Evolutionary conservation across 1,140 invertebrate genomes (phyloP).

Genomic region (Anoplophora glabripennis): DNA sequence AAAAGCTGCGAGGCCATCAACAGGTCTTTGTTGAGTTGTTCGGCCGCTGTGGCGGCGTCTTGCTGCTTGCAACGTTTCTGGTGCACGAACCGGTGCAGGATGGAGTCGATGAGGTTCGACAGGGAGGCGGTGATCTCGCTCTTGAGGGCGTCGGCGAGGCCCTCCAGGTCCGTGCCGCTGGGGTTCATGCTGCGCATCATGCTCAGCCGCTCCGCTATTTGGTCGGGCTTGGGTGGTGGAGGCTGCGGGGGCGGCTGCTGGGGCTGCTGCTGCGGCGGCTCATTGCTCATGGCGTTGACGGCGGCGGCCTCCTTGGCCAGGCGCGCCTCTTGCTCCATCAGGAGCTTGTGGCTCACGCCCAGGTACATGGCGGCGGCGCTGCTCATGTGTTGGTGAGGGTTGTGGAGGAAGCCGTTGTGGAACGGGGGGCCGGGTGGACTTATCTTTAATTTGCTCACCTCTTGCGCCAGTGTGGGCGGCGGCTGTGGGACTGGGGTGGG

Average conservation of each 20-base stretch:
- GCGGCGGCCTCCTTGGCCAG: conserved; percentile 65
- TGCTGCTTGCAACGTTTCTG: conserved; percentile 75
- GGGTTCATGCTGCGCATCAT: conserved; percentile 60
- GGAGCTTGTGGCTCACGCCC: conserved; percentile 67
- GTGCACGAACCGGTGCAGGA: conserved; percentile 80
- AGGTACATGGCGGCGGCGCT: conserved; percentile 74
- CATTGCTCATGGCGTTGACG: conserved; percentile 49
- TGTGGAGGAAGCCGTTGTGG: conserved; percentile 53
- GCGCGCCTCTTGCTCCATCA: conserved; percentile 72
- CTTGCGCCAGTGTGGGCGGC: conserved; percentile 62
- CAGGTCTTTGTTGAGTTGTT: conserved; percentile 79
- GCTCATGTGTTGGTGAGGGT: conserved; percentile 58
- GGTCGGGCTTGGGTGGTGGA: conserved; percentile 48
- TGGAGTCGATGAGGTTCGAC: conserved; percentile 82
- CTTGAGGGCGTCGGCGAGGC: conserved; percentile 84
- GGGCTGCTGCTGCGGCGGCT: conserved; percentile 49
- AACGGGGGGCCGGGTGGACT: conserved; percentile 53
- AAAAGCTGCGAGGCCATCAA: conserved; percentile 71
- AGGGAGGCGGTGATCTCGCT: conserved; percentile 83
- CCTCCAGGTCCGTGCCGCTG: conserved; percentile 76
- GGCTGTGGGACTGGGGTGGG: conserved; percentile 56
- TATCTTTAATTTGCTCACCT: conserved; percentile 70
- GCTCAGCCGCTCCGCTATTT: conserved; percentile 61
- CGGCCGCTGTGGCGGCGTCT: conserved; percentile 71
- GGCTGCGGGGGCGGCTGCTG: conserved; percentile 52